Percentiles rank a stretch among this genome's conserved stretches.
phyloP scores from a whole-genome alignment of 1,140 invertebrate species.

The Ptiloglossa arizonensis region DNA sequence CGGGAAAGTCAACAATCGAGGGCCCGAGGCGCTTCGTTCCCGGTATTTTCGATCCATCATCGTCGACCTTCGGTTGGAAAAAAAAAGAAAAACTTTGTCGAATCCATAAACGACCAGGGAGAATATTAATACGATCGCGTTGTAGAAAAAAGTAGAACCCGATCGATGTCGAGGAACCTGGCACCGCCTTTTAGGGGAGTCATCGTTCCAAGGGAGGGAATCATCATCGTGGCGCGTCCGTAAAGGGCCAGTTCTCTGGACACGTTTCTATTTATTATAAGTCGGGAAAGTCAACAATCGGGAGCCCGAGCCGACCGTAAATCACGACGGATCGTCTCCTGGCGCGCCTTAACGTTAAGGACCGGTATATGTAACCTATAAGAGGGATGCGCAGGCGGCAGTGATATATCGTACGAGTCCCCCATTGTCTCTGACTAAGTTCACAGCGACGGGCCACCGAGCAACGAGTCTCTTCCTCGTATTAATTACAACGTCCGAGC shows the following conservation, averaged over 20 bases:
- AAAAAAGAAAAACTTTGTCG: not conserved
- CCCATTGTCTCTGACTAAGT: slow-evolving; percentile 58
- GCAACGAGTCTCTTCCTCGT: slow-evolving; percentile 20
- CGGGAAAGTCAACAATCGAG: slow-evolving; percentile 41
- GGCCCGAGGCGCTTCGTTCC: not conserved
- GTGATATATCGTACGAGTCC: slow-evolving; percentile 55
- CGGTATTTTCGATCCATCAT: not conserved
- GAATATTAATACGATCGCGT: no score
- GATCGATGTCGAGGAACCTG: not conserved
- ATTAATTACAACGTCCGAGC: slow-evolving; percentile 47
- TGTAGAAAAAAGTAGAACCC: slow-evolving; percentile 9
- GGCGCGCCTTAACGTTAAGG: slow-evolving; percentile 39
- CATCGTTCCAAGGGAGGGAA: not conserved
- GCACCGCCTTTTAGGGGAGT: not conserved
- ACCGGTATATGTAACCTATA: slow-evolving; percentile 33
- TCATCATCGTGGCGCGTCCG: slow-evolving; percentile 23
- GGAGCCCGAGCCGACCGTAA: slow-evolving; percentile 32
- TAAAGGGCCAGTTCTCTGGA: slow-evolving; percentile 12
- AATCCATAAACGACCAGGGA: not conserved
- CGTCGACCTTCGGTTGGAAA: not conserved
- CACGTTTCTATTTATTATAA: slow-evolving; percentile 50
- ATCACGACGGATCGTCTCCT: slow-evolving; percentile 36
- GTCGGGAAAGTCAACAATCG: slow-evolving; percentile 45
- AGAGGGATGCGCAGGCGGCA: slow-evolving; percentile 48
- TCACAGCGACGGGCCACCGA: slow-evolving; percentile 37